Conservation (phyloP, 2,888 invertebrate species). For the Rhogogaster chlorosoma region DNA sequence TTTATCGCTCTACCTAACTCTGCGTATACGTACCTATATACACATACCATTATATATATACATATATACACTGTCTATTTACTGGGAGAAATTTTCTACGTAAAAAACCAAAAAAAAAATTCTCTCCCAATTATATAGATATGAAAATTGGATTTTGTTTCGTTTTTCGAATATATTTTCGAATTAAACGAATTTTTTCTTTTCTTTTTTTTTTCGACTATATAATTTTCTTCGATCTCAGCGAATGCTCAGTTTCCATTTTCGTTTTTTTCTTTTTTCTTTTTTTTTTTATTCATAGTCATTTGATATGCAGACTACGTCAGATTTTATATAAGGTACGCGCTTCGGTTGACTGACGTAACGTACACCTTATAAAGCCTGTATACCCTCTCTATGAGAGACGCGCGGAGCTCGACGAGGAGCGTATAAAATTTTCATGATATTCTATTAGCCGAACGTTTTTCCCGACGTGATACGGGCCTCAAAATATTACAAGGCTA, state of each 20-base stretch:
- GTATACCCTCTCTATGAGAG: neutral
- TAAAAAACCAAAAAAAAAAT: conserved; percentile 53
- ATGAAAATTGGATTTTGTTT: neutral
- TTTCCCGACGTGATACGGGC: conserved; percentile 66
- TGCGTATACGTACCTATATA: too few relatives aligned
- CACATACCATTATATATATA: neutral
- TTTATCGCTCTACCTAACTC: neutral
- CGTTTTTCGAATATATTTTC: too few relatives aligned
- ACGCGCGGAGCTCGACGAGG: conserved; percentile 68
- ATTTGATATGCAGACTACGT: conserved; percentile 74
- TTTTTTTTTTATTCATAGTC: neutral
- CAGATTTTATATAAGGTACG: conserved; percentile 52
- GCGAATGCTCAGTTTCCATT: neutral
- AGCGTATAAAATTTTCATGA: conserved; percentile 77
- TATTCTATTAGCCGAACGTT: conserved; percentile 75
- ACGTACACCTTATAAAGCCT: neutral
- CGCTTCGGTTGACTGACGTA: conserved; percentile 74
- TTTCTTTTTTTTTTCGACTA: neutral
- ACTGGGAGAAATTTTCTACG: neutral
- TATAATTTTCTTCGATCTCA: too few relatives aligned
- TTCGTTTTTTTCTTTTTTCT: conserved; percentile 21
- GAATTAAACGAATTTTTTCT: too few relatives aligned
- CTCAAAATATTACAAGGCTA: neutral
- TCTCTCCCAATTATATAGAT: conserved; percentile 71
- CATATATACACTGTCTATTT: neutral